These are phyloP conservation scores for Pomatorhinus ruficollis DNA, from an alignment of 2,113 vertebrate genomes.

Conservation along the genomic window DNA sequence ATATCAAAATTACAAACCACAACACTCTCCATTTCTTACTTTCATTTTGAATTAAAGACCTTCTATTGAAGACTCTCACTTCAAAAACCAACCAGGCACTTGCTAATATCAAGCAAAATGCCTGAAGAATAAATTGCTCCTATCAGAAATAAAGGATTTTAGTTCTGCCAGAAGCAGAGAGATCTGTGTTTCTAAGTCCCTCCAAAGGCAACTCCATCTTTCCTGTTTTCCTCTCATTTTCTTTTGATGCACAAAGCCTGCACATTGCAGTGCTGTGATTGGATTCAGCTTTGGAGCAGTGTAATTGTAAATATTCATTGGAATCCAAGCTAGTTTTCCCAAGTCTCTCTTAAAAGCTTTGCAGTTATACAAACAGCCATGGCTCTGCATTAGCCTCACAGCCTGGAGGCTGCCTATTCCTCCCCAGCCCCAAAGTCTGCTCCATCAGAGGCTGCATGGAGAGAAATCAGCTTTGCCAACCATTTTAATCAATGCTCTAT, in stretches of 20 bases:
- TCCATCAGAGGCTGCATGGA: slow-evolving; percentile 34
- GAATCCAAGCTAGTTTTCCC: slow-evolving; percentile 72
- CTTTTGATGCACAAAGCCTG: slow-evolving; percentile 75
- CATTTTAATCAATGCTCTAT: slow-evolving; percentile 31
- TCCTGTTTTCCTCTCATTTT: slow-evolving; percentile 72
- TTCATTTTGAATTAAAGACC: slow-evolving; percentile 65
- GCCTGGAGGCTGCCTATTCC: slow-evolving; percentile 61
- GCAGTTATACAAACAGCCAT: slow-evolving; percentile 74
- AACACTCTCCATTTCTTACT: slow-evolving; percentile 35
- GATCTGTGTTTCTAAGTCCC: slow-evolving; percentile 72
- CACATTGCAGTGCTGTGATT: slow-evolving; percentile 70
- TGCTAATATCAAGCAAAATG: slow-evolving; percentile 69
- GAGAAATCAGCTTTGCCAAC: slow-evolving; percentile 39
- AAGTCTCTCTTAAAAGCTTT: slow-evolving; percentile 68
- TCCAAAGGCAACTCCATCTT: slow-evolving; percentile 78
- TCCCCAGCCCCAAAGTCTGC: slow-evolving; percentile 46
- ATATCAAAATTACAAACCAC: slow-evolving; percentile 40
- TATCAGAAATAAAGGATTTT: slow-evolving; percentile 77
- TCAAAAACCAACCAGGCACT: slow-evolving; percentile 67
- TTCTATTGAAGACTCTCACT: slow-evolving; percentile 59
- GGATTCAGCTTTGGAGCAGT: slow-evolving; percentile 68
- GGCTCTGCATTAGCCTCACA: slow-evolving; percentile 44
- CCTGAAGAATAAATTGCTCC: slow-evolving; percentile 74
- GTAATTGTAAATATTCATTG: slow-evolving; percentile 80
- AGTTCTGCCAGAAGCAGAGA: slow-evolving; percentile 73